phyloP scores from a whole-genome alignment of 53 echinoderm and acorn worm genomes.

The Actinopyga echinites region DNA sequence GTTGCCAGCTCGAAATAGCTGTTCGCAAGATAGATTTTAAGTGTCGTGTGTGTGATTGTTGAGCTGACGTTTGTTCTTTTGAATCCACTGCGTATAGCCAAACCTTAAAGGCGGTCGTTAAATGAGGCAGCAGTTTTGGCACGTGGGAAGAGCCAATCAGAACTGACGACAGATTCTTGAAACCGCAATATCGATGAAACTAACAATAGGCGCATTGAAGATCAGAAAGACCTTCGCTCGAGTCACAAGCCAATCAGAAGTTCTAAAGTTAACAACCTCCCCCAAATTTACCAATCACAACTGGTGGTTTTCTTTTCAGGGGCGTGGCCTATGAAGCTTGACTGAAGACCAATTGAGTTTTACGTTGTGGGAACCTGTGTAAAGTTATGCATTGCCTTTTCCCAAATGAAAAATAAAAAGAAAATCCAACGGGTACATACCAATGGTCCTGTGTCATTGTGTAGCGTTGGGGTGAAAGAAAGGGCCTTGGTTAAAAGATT shows the following conservation, averaged over 20 bases:
- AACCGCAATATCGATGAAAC: background rate
- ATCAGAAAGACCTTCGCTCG: background rate
- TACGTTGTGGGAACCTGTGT: slow-evolving; percentile 66
- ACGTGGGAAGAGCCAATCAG: slow-evolving; percentile 27
- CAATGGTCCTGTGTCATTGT: slow-evolving; percentile 31
- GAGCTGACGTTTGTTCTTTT: too few species aligned
- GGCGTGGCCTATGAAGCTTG: background rate
- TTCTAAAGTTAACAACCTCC: background rate
- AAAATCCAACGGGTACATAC: slow-evolving; percentile 7
- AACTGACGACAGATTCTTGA: background rate
- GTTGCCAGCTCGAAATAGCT: too few species aligned
- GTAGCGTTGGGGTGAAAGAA: background rate
- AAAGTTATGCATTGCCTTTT: slow-evolving; percentile 48
- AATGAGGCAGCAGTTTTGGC: slow-evolving; percentile 8
- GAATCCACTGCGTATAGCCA: too few species aligned
- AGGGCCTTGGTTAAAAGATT: background rate
- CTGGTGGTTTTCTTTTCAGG: background rate
- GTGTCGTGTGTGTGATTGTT: too few species aligned
- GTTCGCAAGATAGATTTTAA: too few species aligned
- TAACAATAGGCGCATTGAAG: slow-evolving; percentile 10
- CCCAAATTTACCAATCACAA: background rate
- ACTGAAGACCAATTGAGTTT: background rate
- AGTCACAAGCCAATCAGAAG: slow-evolving; percentile 28
- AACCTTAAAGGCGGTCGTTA: too few species aligned
- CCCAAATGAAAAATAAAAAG: slow-evolving; percentile 36